These are phyloP conservation scores for Pseudoatta argentina DNA, from an alignment of 1,140 invertebrate species.

Conservation along the genomic window DNA sequence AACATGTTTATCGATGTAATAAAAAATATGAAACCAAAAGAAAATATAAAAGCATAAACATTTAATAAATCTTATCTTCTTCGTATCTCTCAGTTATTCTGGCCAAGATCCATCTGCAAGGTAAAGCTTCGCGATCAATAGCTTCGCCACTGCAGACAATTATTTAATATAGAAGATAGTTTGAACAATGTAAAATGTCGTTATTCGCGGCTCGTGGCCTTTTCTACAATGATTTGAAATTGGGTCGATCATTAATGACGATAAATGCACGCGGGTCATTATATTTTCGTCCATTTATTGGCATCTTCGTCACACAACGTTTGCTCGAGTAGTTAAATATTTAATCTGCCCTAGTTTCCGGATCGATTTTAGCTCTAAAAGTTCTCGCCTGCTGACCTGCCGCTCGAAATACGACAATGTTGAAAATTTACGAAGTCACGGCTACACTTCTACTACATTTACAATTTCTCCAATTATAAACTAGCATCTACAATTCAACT, in stretches of 20 bases:
- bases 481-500: neutral
- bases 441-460: neutral
- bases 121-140: neutral
- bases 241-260: slow-evolving; percentile 19
- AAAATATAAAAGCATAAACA: neutral
- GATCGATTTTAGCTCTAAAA: slow-evolving; percentile 55
- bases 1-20: neutral
- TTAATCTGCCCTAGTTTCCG: slow-evolving; percentile 56
- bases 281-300: slow-evolving; percentile 54
- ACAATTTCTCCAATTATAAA: neutral
- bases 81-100: neutral
- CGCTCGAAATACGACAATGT: slow-evolving; percentile 35
- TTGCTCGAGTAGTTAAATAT: slow-evolving; percentile 50
- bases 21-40: slow-evolving; percentile 3
- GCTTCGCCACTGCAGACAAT: neutral
- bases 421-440: slow-evolving; percentile 8
- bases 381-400: slow-evolving; percentile 4
- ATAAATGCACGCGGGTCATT: slow-evolving; percentile 40
- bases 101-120: neutral
- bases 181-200: neutral
- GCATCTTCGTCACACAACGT: neutral
- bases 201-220: slow-evolving; percentile 39
- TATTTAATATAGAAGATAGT: neutral
- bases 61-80: slow-evolving; percentile 4
- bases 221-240: slow-evolving; percentile 1